Evolutionary conservation across 2,113 vertebrate species (phyloP).

Genomic region (Sardina pilchardus): DNA sequence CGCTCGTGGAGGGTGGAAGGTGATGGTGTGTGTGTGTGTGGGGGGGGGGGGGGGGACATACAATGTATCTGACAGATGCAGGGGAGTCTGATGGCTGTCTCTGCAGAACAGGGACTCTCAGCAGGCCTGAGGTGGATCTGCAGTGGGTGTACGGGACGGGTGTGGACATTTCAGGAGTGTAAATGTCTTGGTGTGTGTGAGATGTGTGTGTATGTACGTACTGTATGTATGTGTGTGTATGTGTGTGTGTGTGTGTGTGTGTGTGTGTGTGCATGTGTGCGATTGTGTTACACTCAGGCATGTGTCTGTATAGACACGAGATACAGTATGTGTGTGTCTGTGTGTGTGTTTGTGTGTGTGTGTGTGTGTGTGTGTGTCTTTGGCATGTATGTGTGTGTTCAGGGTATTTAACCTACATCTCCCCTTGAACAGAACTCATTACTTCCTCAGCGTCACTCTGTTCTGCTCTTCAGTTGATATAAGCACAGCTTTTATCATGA

Average conservation of each 20-base stretch:
- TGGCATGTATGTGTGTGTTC: background rate
- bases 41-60: background rate
- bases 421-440: background rate
- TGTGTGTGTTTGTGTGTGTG: background rate
- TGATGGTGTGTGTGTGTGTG: background rate
- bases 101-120: no score
- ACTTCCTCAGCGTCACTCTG: no score
- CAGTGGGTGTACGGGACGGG: no score
- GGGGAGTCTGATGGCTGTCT: background rate
- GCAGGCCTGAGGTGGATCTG: no score
- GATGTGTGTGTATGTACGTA: no score
- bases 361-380: background rate
- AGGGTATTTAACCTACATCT: background rate
- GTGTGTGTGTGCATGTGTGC: background rate
- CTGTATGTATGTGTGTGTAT: background rate
- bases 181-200: background rate
- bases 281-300: background rate
- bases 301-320: background rate
- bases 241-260: conserved; percentile 2
- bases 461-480: no score
- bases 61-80: conserved; percentile 40
- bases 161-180: no score
- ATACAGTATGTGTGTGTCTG: background rate
- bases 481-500: no score
- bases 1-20: no score